A percentile compares a stretch with the other conserved stretches of the same genome.
Conservation (phyloP, 2,888 invertebrate species). For the Tetanocera ferruginea region DNA sequence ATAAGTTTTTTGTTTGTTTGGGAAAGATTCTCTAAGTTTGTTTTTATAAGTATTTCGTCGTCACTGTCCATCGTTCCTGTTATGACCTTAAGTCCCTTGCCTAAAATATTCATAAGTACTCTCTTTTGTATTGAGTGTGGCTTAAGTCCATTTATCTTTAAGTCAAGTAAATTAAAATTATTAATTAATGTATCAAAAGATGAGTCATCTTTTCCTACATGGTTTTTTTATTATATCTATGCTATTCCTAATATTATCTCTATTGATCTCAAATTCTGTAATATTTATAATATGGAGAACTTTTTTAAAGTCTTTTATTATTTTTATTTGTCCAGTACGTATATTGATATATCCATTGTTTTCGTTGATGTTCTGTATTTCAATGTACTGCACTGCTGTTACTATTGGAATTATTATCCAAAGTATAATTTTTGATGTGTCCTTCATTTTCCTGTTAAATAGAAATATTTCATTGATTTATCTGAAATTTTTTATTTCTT, state of each 20-base stretch:
- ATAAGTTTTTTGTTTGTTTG: conserved; percentile 34
- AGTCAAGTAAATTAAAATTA: too few relatives aligned
- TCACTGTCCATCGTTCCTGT: conserved; percentile 45
- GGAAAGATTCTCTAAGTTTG: neutral
- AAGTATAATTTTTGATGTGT: neutral
- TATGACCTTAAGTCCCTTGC: conserved; percentile 42
- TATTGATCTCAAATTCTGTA: conserved; percentile 34
- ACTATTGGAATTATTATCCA: neutral
- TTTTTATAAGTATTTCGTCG: conserved; percentile 27
- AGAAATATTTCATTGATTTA: neutral
- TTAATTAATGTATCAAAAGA: too few relatives aligned
- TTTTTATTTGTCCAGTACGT: conserved; percentile 9
- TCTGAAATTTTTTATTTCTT: neutral
- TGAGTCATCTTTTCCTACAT: neutral
- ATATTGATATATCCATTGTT: conserved; percentile 27
- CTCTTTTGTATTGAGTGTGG: conserved; percentile 39
- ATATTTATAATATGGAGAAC: conserved; percentile 41
- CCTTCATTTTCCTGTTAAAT: neutral
- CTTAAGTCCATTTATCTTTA: neutral
- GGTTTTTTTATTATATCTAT: neutral
- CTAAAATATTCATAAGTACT: conserved; percentile 39
- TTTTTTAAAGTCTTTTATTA: conserved; percentile 24
- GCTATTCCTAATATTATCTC: conserved; percentile 19
- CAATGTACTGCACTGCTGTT: neutral
- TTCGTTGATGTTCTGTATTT: conserved; percentile 14